Evolutionary conservation across 2,888 invertebrate genomes (phyloP).

Genomic region (Cheilosia impressa): DNA sequence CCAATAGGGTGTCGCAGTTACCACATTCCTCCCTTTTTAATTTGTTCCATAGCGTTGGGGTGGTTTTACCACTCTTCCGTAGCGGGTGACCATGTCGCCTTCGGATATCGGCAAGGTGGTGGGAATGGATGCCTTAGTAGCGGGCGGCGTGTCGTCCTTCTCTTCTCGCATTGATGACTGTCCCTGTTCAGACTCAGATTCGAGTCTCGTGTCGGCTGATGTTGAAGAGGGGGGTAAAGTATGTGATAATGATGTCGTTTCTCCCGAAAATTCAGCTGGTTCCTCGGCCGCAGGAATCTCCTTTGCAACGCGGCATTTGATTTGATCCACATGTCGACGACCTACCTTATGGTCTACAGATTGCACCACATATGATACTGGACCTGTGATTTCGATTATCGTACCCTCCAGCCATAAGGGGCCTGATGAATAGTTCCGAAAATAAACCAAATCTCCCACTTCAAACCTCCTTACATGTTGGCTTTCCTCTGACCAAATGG

Average conservation of each 20-base stretch:
- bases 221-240: neutral
- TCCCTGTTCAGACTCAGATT: too few species aligned
- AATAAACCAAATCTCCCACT: slow-evolving; percentile 7
- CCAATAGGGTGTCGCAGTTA: too few species aligned
- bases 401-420: neutral
- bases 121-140: neutral
- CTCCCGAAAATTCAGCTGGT: neutral
- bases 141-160: neutral
- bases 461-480: too few species aligned
- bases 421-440: slow-evolving; percentile 9
- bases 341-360: slow-evolving; percentile 1
- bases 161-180: too few species aligned
- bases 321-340: slow-evolving; percentile 7
- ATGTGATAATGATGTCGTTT: neutral
- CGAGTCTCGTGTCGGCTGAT: too few species aligned
- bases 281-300: neutral
- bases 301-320: neutral
- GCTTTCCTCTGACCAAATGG: too few species aligned
- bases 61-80: too few species aligned
- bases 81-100: neutral
- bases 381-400: slow-evolving; percentile 16
- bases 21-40: too few species aligned
- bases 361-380: slow-evolving; percentile 19
- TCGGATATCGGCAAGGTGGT: neutral
- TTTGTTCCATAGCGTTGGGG: neutral